A percentile compares a stretch with the other conserved stretches of the same genome.
These are phyloP conservation scores for Oscheius myriophilus DNA, from an alignment of 2,888 invertebrate genomes.

Conservation along the genomic window DNA sequence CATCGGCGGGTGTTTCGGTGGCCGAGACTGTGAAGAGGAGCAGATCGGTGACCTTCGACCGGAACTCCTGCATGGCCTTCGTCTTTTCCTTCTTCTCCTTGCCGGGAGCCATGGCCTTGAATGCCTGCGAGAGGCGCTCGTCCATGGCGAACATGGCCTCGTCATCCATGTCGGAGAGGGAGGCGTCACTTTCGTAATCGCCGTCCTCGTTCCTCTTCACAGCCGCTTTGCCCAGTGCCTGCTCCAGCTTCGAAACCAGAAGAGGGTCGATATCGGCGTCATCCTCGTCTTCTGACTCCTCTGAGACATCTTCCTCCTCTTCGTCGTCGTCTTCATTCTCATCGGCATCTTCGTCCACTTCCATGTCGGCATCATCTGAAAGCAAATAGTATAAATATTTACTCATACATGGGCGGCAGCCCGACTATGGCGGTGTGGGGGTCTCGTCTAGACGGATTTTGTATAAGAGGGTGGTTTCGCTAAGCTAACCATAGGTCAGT, in stretches of 20 bases:
- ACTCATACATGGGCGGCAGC: too few relatives aligned
- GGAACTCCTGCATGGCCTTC: slow-evolving; percentile 26
- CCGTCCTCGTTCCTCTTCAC: slow-evolving; percentile 34
- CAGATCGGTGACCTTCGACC: slow-evolving; percentile 48
- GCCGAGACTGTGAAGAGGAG: slow-evolving; percentile 52
- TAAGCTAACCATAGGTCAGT: too few relatives aligned
- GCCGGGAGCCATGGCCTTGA: slow-evolving; percentile 42
- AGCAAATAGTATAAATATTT: too few relatives aligned
- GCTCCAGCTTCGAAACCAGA: slow-evolving; percentile 47
- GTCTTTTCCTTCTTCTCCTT: slow-evolving; percentile 21
- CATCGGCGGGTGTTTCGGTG: slow-evolving; percentile 36
- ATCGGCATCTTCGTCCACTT: slow-evolving; percentile 29
- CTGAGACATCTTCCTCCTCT: background rate
- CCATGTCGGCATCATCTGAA: slow-evolving; percentile 38
- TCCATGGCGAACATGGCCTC: slow-evolving; percentile 57
- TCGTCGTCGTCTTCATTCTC: slow-evolving; percentile 27
- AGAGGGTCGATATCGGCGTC: slow-evolving; percentile 40
- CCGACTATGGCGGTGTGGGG: too few relatives aligned
- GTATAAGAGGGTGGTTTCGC: too few relatives aligned
- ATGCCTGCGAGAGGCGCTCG: slow-evolving; percentile 48
- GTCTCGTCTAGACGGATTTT: too few relatives aligned
- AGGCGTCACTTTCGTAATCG: slow-evolving; percentile 10
- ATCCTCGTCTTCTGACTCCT: slow-evolving; percentile 26
- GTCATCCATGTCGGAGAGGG: slow-evolving; percentile 48
- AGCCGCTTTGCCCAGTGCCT: slow-evolving; percentile 52